Conservation (phyloP, 2,797 vertebrate species). For the Falco peregrinus region DNA sequence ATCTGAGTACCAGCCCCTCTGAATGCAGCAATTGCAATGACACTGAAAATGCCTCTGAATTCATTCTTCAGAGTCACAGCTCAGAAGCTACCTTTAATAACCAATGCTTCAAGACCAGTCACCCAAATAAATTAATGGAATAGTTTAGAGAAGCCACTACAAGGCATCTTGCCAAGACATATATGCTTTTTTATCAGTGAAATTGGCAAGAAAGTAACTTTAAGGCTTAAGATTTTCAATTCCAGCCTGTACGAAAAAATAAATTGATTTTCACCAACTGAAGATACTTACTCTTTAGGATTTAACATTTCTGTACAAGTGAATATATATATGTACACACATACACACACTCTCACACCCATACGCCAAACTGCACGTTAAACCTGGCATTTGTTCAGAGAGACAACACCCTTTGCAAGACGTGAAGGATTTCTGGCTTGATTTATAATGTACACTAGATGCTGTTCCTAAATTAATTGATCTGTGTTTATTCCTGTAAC, state of each 20-base stretch:
- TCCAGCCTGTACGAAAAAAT: conserved; percentile 72
- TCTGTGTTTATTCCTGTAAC: conserved; percentile 31
- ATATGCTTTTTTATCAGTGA: conserved; percentile 74
- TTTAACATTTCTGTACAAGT: conserved; percentile 71
- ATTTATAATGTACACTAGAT: neutral
- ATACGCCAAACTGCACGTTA: neutral
- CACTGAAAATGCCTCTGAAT: neutral
- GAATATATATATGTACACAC: conserved; percentile 39
- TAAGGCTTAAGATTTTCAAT: conserved; percentile 76
- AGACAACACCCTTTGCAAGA: neutral
- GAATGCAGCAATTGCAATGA: neutral
- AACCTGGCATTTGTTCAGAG: neutral
- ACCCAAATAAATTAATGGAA: conserved; percentile 78
- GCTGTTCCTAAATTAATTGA: conserved; percentile 37
- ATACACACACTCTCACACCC: neutral
- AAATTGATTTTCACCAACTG: conserved; percentile 77
- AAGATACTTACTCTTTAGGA: conserved; percentile 74
- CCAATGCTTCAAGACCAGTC: conserved; percentile 65
- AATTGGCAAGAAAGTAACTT: conserved; percentile 77
- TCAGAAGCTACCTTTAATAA: conserved; percentile 59
- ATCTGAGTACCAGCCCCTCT: neutral
- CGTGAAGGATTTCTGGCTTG: conserved; percentile 1
- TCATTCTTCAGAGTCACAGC: conserved; percentile 50
- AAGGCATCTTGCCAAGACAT: conserved; percentile 66
- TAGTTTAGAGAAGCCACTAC: conserved; percentile 62